Conservation (phyloP, 2,888 invertebrate species). For the Xylota sylvarum region DNA sequence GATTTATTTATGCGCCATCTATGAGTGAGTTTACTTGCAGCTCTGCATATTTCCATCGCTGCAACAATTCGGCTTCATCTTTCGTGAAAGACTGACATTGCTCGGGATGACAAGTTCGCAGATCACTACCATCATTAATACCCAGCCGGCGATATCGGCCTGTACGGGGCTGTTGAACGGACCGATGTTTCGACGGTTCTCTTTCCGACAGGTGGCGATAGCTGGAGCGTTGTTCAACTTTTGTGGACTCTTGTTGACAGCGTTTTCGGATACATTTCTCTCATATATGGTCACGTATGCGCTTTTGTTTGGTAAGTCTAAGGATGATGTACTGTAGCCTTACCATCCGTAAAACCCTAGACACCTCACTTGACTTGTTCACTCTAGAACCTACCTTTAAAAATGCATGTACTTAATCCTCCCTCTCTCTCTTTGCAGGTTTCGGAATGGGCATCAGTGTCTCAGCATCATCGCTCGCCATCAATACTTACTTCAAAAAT, state of each 20-base stretch:
- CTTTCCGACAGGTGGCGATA: slow-evolving; percentile 89
- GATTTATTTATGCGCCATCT: not conserved
- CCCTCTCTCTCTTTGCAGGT: slow-evolving; percentile 78
- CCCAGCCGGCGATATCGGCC: slow-evolving; percentile 89
- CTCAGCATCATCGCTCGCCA: slow-evolving; percentile 89
- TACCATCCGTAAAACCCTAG: not conserved
- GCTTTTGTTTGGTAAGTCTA: slow-evolving; percentile 88
- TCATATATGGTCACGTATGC: slow-evolving; percentile 89
- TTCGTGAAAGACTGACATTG: slow-evolving; percentile 87
- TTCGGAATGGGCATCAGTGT: slow-evolving; percentile 88
- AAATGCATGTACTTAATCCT: too few relatives aligned
- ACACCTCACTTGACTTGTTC: too few relatives aligned
- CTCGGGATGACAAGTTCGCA: slow-evolving; percentile 88
- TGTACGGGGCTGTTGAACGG: slow-evolving; percentile 90
- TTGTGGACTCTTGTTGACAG: slow-evolving; percentile 87
- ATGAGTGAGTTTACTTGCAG: slow-evolving; percentile 84
- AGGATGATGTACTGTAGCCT: too few relatives aligned
- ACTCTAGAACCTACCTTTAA: not conserved
- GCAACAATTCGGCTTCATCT: slow-evolving; percentile 90
- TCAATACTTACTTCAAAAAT: slow-evolving; percentile 91
- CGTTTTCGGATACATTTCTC: slow-evolving; percentile 88
- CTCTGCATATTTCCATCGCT: slow-evolving; percentile 88
- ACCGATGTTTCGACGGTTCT: slow-evolving; percentile 89
- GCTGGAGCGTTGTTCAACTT: slow-evolving; percentile 87
- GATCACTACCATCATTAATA: slow-evolving; percentile 90